These are phyloP conservation scores for Adelges cooleyi DNA, from an alignment of 1,140 invertebrate genomes.

Conservation along the genomic window DNA sequence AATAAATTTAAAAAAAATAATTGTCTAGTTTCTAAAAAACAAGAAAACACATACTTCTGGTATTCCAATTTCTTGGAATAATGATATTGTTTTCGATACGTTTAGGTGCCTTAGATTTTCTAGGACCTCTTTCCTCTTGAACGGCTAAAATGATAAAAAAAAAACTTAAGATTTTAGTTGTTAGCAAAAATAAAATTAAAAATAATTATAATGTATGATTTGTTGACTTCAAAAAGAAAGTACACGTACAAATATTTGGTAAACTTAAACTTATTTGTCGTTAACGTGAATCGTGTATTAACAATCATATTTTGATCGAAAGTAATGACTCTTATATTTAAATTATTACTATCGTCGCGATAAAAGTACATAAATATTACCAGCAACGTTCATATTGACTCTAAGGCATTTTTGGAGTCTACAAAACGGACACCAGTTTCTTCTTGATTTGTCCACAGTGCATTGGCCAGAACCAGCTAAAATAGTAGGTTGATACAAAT, in stretches of 20 bases:
- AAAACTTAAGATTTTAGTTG: too few species aligned
- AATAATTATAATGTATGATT: too few species aligned
- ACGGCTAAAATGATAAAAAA: constrained; percentile 58
- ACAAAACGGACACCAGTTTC: constrained; percentile 82
- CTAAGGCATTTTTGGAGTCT: constrained; percentile 64
- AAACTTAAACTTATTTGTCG: constrained; percentile 5
- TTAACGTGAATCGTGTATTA: not conserved
- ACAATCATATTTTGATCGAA: not conserved
- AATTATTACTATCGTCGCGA: not conserved
- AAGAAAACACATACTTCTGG: not conserved
- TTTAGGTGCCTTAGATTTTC: constrained; percentile 38
- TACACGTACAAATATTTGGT: too few species aligned
- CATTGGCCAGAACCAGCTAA: constrained; percentile 62
- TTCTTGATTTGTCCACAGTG: constrained; percentile 62
- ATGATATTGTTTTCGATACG: not conserved
- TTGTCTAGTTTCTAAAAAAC: too few species aligned
- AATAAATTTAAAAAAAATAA: too few species aligned
- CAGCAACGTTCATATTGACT: constrained; percentile 65
- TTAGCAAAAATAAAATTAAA: too few species aligned
- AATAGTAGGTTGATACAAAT: not conserved
- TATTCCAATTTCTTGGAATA: not conserved
- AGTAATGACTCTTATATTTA: too few species aligned
- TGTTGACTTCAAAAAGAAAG: too few species aligned
- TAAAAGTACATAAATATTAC: constrained; percentile 40
- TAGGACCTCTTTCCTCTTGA: constrained; percentile 66